Percentiles rank a stretch among this genome's conserved stretches.
These are phyloP conservation scores for Syngnathus acus DNA, from an alignment of 2,797 vertebrate species.

Conservation along the genomic window DNA sequence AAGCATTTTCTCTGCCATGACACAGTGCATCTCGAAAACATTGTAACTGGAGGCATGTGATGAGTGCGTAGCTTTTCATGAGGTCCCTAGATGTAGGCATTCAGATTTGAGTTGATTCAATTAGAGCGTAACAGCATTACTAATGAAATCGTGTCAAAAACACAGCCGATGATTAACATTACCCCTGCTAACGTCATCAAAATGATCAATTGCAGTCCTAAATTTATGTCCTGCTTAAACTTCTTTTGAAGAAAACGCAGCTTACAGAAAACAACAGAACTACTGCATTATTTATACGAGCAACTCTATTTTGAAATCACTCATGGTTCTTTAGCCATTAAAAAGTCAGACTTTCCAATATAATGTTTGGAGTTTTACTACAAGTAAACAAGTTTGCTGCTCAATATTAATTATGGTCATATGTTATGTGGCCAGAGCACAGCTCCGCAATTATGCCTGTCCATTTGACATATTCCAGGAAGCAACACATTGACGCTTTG, in stretches of 20 bases:
- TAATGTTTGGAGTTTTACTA: no score
- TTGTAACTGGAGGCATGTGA: slow-evolving; percentile 33
- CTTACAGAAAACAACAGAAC: neutral
- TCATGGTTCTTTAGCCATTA: neutral
- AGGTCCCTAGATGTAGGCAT: neutral
- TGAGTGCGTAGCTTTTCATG: slow-evolving; percentile 10
- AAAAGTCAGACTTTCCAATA: no score
- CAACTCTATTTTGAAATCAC: neutral
- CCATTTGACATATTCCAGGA: no score
- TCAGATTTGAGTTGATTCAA: neutral
- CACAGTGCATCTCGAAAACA: slow-evolving; percentile 33
- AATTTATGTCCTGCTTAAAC: neutral
- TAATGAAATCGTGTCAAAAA: neutral
- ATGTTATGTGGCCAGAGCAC: no score
- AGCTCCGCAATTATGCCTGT: no score
- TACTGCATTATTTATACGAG: neutral
- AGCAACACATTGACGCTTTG: neutral
- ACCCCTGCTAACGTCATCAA: neutral
- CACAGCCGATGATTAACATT: neutral
- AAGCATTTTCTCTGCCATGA: slow-evolving; percentile 40
- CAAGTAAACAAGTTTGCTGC: no score
- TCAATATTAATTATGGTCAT: no score
- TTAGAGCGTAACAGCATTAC: neutral
- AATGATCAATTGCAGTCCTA: neutral
- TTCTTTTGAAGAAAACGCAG: neutral